These are phyloP conservation scores for Scaptomyza tumidula DNA, from an alignment of 2,888 invertebrate species.

Conservation along the genomic window DNA sequence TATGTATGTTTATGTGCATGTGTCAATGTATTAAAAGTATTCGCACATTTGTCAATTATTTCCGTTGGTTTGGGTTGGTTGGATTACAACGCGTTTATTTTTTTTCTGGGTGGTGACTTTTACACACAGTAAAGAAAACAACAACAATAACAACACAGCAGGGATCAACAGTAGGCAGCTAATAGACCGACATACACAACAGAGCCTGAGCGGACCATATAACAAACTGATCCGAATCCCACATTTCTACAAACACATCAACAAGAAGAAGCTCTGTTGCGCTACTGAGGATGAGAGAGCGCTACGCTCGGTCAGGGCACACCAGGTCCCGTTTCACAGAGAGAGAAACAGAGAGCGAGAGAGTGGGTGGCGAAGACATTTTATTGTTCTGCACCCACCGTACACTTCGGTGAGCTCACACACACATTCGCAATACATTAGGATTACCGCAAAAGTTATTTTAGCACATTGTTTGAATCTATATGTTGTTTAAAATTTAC, in stretches of 20 bases:
- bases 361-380: not conserved
- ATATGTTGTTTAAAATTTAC: not conserved
- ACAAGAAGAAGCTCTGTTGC: slow-evolving; percentile 42
- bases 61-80: slow-evolving; percentile 27
- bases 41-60: slow-evolving; percentile 51
- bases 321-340: not conserved
- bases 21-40: slow-evolving; percentile 9
- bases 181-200: slow-evolving; percentile 50
- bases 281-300: slow-evolving; percentile 40
- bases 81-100: slow-evolving; percentile 30
- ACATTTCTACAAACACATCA: slow-evolving; percentile 34
- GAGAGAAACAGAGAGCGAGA: not conserved
- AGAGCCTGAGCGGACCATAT: slow-evolving; percentile 59
- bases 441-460: not conserved
- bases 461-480: not conserved
- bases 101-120: slow-evolving; percentile 10
- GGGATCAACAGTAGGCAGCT: slow-evolving; percentile 16
- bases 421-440: not conserved
- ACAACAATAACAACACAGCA: slow-evolving; percentile 8
- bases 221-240: slow-evolving; percentile 54
- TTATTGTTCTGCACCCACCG: not conserved
- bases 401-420: not conserved
- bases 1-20: slow-evolving; percentile 6
- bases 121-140: slow-evolving; percentile 19
- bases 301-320: slow-evolving; percentile 12